Evolutionary conservation across 2,113 vertebrate species (phyloP).

Genomic region (Crotalus viridis): DNA sequence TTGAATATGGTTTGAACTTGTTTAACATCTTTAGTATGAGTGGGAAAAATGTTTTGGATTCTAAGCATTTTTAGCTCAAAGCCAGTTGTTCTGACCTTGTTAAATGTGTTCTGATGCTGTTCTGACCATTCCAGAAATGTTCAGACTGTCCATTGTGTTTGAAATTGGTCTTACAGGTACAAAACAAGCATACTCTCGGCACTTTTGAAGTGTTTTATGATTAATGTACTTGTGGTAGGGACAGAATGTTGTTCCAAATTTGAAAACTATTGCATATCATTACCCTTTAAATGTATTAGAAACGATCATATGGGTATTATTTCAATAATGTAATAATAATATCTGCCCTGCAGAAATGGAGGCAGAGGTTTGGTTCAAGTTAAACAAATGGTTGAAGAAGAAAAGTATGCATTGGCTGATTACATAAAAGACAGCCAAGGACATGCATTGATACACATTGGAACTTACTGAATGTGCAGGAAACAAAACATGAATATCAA

Average conservation of each 20-base stretch:
- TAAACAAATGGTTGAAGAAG: not conserved
- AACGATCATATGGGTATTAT: not conserved
- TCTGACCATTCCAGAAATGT: not conserved
- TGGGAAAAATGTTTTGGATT: not conserved
- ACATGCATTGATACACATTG: not conserved
- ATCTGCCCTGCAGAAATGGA: not conserved
- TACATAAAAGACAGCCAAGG: not conserved
- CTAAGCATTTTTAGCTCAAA: not conserved
- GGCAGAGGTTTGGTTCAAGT: not conserved
- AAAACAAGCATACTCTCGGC: not conserved
- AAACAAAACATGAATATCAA: not conserved
- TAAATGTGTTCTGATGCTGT: not conserved
- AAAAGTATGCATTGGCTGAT: not conserved
- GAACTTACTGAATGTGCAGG: not conserved
- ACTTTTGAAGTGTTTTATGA: not conserved
- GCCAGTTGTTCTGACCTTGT: not conserved
- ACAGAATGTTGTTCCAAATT: not conserved
- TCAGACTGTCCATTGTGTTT: not conserved
- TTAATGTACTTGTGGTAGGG: not conserved
- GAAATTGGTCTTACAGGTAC: not conserved
- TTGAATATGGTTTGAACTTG: not conserved
- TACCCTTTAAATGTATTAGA: not conserved
- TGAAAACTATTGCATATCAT: not conserved
- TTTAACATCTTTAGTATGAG: not conserved
- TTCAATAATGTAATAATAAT: not conserved